A percentile compares a stretch with the other conserved stretches of the same genome.
phyloP scores from a whole-genome alignment of 2,888 invertebrate genomes.

The Papilio demoleus region DNA sequence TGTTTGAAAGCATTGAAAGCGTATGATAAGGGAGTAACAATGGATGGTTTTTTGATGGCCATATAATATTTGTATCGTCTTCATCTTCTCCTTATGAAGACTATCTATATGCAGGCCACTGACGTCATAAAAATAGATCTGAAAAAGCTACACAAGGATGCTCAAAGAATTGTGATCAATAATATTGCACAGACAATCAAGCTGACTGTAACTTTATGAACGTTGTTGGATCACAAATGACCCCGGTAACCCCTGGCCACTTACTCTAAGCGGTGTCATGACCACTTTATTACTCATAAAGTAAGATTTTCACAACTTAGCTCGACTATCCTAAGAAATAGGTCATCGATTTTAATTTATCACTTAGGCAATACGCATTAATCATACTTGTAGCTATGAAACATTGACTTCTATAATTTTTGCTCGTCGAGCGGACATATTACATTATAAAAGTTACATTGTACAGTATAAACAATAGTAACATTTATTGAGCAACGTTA shows the following conservation, averaged over 20 bases:
- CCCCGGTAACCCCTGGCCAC: neutral
- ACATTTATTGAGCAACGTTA: neutral
- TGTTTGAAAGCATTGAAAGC: too few relatives aligned
- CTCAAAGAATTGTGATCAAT: neutral
- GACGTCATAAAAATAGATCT: too few relatives aligned
- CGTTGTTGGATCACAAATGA: conserved; percentile 6
- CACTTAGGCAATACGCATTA: too few relatives aligned
- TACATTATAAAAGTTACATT: neutral
- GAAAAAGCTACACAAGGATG: too few relatives aligned
- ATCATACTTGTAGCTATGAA: too few relatives aligned
- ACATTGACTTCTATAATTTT: too few relatives aligned
- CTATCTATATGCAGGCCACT: too few relatives aligned
- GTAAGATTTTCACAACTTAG: conserved; percentile 2
- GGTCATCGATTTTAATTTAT: conserved; percentile 27
- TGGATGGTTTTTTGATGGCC: too few relatives aligned
- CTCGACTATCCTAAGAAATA: conserved; percentile 8
- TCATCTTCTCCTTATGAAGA: too few relatives aligned
- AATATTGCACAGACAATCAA: neutral
- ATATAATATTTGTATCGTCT: too few relatives aligned
- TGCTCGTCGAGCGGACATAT: neutral
- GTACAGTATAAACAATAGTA: neutral
- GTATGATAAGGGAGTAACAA: too few relatives aligned
- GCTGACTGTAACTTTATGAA: neutral
- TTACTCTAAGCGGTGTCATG: conserved; percentile 3
- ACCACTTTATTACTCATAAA: conserved; percentile 17